These are phyloP conservation scores for Catalaphyllia jardinei DNA, from an alignment of 64 coral and sea anemone genomes.

Conservation along the genomic window DNA sequence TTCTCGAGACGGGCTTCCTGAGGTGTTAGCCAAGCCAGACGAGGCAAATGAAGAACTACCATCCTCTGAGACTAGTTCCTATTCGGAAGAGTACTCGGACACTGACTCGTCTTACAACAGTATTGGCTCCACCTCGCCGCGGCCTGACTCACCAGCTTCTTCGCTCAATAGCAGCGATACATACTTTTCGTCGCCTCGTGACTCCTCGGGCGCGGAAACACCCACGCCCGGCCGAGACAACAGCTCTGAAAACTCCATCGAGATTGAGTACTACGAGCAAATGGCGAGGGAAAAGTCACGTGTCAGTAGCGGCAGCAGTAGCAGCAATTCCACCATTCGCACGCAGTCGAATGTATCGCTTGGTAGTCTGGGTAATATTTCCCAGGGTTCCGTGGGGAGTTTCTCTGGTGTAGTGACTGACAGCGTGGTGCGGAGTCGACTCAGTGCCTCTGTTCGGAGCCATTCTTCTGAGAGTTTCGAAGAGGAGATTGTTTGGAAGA, in stretches of 20 bases:
- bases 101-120: constrained; percentile 93
- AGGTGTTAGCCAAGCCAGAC: background rate
- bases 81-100: constrained; percentile 53
- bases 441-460: constrained; percentile 54
- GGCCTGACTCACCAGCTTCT: constrained; percentile 55
- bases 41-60: background rate
- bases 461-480: constrained; percentile 69
- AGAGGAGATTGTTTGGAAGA: constrained; percentile 95
- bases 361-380: constrained; percentile 44
- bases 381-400: constrained; percentile 59
- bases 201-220: constrained; percentile 31
- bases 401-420: constrained; percentile 31
- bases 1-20: background rate
- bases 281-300: constrained; percentile 30
- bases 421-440: constrained; percentile 65
- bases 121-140: constrained; percentile 59
- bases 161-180: constrained; percentile 70
- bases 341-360: constrained; percentile 32
- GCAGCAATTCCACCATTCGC: constrained; percentile 58
- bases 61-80: constrained; percentile 28
- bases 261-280: constrained; percentile 42
- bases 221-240: constrained; percentile 39
- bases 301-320: constrained; percentile 31
- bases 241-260: constrained; percentile 59
- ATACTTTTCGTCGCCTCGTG: constrained; percentile 61